phyloP scores from a whole-genome alignment of 1,140 invertebrate species.

The Penaeus indicus region DNA sequence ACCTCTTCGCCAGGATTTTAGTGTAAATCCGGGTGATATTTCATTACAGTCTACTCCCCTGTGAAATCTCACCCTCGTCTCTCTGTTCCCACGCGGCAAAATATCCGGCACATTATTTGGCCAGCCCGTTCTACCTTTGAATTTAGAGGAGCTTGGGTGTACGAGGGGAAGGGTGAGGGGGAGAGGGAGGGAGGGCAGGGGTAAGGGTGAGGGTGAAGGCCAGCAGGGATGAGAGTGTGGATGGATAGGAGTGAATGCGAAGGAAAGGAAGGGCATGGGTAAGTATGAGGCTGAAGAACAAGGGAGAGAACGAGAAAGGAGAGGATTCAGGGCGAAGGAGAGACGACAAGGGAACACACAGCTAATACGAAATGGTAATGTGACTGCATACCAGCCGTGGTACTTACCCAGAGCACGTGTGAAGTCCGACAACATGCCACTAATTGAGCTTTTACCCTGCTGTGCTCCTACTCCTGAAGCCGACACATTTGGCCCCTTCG shows the following conservation, averaged over 20 bases:
- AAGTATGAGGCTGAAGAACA: not conserved
- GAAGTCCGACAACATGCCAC: constrained; percentile 75
- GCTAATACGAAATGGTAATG: too few relatives aligned
- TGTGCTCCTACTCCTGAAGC: not conserved
- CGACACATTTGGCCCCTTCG: constrained; percentile 44
- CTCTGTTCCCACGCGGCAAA: too few relatives aligned
- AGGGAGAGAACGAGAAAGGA: not conserved
- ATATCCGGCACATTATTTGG: too few relatives aligned
- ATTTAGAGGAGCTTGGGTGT: not conserved
- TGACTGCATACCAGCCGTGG: not conserved
- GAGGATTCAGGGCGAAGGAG: not conserved
- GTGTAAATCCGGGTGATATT: too few relatives aligned
- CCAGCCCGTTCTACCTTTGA: not conserved
- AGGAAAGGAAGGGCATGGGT: too few relatives aligned
- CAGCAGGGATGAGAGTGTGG: not conserved
- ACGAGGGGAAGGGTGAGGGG: not conserved
- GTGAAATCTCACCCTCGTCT: too few relatives aligned
- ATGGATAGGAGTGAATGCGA: too few relatives aligned
- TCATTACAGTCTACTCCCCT: too few relatives aligned
- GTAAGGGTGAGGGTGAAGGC: not conserved
- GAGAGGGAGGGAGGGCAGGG: too few relatives aligned
- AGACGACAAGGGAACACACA: not conserved
- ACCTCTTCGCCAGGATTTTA: too few relatives aligned
- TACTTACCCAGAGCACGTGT: constrained; percentile 72
- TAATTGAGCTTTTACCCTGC: constrained; percentile 68